Base-by-base conservation (phyloP, 35 echinoderm and acorn worm species). In the Heliocidaris tuberculata region DNA sequence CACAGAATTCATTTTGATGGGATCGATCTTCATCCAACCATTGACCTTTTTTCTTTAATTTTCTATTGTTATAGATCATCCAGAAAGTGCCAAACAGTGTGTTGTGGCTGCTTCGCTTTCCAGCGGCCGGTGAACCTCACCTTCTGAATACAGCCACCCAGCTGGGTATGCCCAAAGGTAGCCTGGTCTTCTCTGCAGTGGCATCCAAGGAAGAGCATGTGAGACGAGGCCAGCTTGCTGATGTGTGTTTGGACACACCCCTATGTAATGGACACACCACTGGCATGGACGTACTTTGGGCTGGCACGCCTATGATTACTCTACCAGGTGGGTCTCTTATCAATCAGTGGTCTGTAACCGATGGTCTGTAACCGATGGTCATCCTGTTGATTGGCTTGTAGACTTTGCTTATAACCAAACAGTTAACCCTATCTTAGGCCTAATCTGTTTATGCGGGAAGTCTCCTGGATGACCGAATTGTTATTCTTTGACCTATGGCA, bases 231-330 rank as follows among this genome's bases (percentile, higher is more conserved):
- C 96, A 97, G 95, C 92, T 99, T n/a, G 98, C 98, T 15, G 98
- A 99, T 93, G 98, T 99, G 2, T 99, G 98, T 93, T 86, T 99
- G 35, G 98, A 99, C 71, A 99, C 98, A 48, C 98, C 98, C 5
- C 96, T 99, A 6, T 99, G 98, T 71, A 99, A 99, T 94, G 98
- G 97, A 30, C 98, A 99, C n/a, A 99, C 98, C 7, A 99, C 98
- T 19, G 98, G 98, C 7, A 99, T 99, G 98, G 98, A 99, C 93
- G 98, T 99, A 35, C 96, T 99, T 3, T 99, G 98, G 98, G 98
- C 98, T 49, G 98, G 98, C 48, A 99, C 98, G 47, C 98, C 98
- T 56, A 99, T 99, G 98, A 97, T 99, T 49, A 99, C 98, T 17
- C 94, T 99, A 54, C 98, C 98, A 70, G 98, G 98, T 99, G 70